Evolutionary conservation across 2,888 invertebrate species (phyloP).

Genomic region (Suillia variegata): DNA sequence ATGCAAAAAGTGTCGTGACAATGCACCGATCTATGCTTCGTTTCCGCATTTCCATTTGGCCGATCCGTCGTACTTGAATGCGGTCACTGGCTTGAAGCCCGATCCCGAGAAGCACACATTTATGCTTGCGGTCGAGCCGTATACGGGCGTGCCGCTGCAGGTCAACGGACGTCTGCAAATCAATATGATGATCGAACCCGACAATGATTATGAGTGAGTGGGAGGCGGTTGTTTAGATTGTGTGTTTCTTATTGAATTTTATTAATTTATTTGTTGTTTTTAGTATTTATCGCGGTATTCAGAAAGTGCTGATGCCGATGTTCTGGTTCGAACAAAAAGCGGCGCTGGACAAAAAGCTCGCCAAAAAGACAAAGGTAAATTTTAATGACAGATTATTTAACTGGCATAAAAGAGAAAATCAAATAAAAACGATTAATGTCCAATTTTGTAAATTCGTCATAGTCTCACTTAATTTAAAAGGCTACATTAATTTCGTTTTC

Average conservation of each 20-base stretch:
- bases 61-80: conserved; percentile 69
- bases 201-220: conserved; percentile 65
- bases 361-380: conserved; percentile 56
- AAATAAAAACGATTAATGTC: too few relatives aligned
- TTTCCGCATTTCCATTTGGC: conserved; percentile 82
- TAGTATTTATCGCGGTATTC: conserved; percentile 66
- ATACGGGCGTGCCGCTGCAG: conserved; percentile 76
- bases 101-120: conserved; percentile 70
- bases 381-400: too few relatives aligned
- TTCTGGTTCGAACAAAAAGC: conserved; percentile 79
- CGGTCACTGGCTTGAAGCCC: conserved; percentile 72
- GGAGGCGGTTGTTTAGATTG: background rate
- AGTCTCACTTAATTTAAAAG: too few relatives aligned
- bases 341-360: conserved; percentile 65
- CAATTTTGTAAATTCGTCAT: too few relatives aligned
- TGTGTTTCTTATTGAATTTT: too few relatives aligned
- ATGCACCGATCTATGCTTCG: conserved; percentile 82
- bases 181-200: conserved; percentile 68
- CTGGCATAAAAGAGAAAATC: too few relatives aligned
- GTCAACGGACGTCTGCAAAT: conserved; percentile 79
- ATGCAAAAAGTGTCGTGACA: conserved; percentile 75
- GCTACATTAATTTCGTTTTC: conserved; percentile 2
- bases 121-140: conserved; percentile 72
- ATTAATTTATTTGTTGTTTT: conserved; percentile 35
- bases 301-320: conserved; percentile 70